These are phyloP conservation scores for Anhinga rufa DNA, from an alignment of 2,113 vertebrate species.

Conservation along the genomic window DNA sequence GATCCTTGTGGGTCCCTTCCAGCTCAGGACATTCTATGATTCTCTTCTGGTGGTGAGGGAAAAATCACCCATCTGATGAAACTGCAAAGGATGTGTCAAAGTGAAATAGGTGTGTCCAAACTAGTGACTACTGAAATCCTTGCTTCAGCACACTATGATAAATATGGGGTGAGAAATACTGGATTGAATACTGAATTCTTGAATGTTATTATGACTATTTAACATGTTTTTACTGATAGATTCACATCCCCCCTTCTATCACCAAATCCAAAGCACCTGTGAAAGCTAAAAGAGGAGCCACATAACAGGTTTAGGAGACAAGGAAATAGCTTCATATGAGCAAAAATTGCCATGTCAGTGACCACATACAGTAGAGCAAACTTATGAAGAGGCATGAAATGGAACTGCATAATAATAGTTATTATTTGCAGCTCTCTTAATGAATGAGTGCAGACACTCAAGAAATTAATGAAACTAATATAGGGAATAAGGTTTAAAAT, in stretches of 20 bases:
- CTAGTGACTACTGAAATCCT: neutral
- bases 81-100: neutral
- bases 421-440: neutral
- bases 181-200: neutral
- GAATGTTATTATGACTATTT: neutral
- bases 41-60: neutral
- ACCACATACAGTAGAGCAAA: neutral
- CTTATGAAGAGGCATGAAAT: neutral
- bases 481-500: neutral
- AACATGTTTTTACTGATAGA: neutral
- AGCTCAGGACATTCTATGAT: too few relatives aligned
- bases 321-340: neutral
- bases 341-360: neutral
- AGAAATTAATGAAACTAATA: neutral
- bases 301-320: neutral
- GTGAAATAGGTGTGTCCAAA: neutral
- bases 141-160: neutral
- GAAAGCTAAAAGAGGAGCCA: neutral
- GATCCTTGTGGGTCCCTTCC: too few relatives aligned
- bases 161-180: neutral
- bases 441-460: neutral
- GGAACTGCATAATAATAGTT: neutral
- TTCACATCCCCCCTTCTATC: neutral
- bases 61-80: neutral
- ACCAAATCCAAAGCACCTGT: neutral